Base-by-base conservation (phyloP, 2,888 invertebrate genomes). In the Nemotelus pantherinus region DNA sequence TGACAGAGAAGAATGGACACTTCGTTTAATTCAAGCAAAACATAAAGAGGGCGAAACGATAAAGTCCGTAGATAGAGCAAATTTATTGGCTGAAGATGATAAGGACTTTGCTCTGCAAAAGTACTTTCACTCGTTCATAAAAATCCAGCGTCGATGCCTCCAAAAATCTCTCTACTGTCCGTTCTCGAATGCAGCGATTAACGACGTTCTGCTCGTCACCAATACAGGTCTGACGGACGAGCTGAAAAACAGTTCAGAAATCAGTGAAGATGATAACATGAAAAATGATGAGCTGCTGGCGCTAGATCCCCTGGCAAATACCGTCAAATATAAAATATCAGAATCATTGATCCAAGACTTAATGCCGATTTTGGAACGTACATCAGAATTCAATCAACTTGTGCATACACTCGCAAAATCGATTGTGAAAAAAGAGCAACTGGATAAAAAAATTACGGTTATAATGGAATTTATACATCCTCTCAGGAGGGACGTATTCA, bases 1-100 rank as follows among this genome's bases (percentile, higher is more conserved):
- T 5, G 9, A 2, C 4, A n/a, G 25, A 9, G 57, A 57, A 2
- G 3, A 3, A 2, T 76, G 47, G 57, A 76, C 47, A 41, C n/a
- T 45, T 45, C 76, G 76, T 7, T n/a, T 76, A 7, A 10, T 67
- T 47, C 76, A 76, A 53, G 65, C 45, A 2, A 76, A 76, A 57
- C 67, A 76, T 39, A 55, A 45, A 43, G 64, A 53, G 44, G 65
- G 75, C 10, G 41, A 43, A 3, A 43, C 2, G 5, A 25, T 50
- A 10, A 9, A n/a, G 41, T 9, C 5, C 41, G 67, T 65, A 3
- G 45, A 50, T 45, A 65, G 25, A 43, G 45, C 53, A 2, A 65
- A 55, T 55, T 45, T 67, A 3, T 6, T 65, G 2, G 6, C 45
- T 55, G 43, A 5, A 7, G 57, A 65, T 6, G 58, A 76, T 9